Conservation (phyloP, 2,113 vertebrate species). For the Oryzias javanicus region DNA sequence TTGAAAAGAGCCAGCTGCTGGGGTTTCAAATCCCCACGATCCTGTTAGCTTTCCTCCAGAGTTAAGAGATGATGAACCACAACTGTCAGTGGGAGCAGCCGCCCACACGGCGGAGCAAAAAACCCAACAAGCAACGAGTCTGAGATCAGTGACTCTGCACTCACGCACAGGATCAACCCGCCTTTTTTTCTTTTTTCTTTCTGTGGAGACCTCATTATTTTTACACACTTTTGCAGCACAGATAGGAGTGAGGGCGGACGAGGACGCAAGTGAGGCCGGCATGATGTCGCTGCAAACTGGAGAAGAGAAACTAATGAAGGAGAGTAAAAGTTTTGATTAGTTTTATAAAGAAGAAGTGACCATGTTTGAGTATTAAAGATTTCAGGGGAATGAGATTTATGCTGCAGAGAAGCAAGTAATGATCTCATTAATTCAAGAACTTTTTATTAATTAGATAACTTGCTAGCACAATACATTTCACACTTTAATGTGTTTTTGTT, state of each 20-base stretch:
- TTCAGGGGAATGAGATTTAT: too few species aligned
- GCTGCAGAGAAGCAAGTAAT: too few species aligned
- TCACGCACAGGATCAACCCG: not conserved
- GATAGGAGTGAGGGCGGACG: not conserved
- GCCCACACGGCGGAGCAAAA: constrained; percentile 26
- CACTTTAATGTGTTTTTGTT: too few species aligned
- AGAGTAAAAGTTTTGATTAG: too few species aligned
- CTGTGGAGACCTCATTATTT: constrained; percentile 32
- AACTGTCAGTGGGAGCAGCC: constrained; percentile 31
- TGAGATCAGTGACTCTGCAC: too few species aligned
- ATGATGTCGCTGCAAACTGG: not conserved
- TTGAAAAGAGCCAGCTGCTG: not conserved
- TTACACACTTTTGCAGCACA: not conserved
- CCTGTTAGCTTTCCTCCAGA: constrained; percentile 8
- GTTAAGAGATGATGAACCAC: constrained; percentile 4
- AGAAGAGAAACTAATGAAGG: not conserved
- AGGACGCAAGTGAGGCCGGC: not conserved
- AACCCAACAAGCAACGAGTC: too few species aligned
- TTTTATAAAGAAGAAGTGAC: too few species aligned
- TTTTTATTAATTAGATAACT: too few species aligned
- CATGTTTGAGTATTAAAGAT: too few species aligned
- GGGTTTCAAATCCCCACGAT: constrained; percentile 4
- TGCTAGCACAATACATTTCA: too few species aligned
- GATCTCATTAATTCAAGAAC: too few species aligned
- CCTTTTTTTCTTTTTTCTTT: constrained; percentile 19